phyloP scores from a whole-genome alignment of 1,140 invertebrate species.

The Coenobita brevimanus region DNA sequence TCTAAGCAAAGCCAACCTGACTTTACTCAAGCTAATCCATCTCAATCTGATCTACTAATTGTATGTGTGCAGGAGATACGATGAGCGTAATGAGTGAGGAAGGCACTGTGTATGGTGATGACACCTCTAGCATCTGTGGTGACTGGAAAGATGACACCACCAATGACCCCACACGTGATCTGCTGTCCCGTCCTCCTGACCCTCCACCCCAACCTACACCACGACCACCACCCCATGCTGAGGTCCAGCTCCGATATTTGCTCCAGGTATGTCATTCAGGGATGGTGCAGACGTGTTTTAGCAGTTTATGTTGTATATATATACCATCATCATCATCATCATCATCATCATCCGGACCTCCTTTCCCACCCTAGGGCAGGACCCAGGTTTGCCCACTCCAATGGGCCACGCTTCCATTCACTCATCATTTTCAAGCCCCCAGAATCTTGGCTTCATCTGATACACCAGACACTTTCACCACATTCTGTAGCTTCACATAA shows the following conservation, averaged over 20 bases:
- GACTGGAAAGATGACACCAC: constrained; percentile 55
- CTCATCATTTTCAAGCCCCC: too few species aligned
- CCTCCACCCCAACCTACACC: constrained; percentile 57
- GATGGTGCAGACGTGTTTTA: too few species aligned
- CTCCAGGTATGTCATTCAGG: constrained; percentile 68
- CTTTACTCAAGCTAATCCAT: too few species aligned
- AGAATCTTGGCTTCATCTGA: too few species aligned
- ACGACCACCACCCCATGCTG: constrained; percentile 64
- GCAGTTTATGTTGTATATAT: too few species aligned
- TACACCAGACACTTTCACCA: too few species aligned
- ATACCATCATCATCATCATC: too few species aligned
- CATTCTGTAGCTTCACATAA: too few species aligned
- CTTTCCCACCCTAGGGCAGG: too few species aligned
- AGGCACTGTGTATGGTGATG: constrained; percentile 67
- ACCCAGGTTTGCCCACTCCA: too few species aligned
- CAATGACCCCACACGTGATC: constrained; percentile 54
- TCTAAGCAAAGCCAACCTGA: not conserved
- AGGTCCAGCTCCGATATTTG: constrained; percentile 68
- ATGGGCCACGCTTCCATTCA: too few species aligned
- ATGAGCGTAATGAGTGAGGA: constrained; percentile 71
- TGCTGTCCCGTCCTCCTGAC: constrained; percentile 64
- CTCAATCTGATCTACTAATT: not conserved
- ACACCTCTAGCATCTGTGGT: constrained; percentile 58
- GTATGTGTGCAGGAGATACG: constrained; percentile 65
- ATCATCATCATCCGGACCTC: too few species aligned